Base-by-base conservation (phyloP, 2,888 invertebrate species). In the Alitta virens region DNA sequence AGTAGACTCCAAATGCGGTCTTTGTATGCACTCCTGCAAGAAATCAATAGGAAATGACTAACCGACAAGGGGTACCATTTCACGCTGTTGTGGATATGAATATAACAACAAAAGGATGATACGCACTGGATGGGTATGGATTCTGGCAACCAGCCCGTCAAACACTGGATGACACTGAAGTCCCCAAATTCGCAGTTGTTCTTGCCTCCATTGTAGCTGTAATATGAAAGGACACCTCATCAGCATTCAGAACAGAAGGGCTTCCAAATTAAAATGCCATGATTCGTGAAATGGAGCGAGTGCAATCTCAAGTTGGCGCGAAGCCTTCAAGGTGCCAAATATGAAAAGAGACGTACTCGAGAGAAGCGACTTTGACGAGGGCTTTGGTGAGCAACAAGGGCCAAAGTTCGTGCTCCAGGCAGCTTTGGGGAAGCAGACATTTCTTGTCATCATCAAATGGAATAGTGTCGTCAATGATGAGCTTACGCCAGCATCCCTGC, bases 91-190 rank as follows among this genome's bases (percentile, higher is more conserved):
- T 33, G 33, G 33, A 33, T 33, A 33, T 33, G 33, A 33, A 49
- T 18, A 16, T 46, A 24, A 46, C 24, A 25, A n/a, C 46, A 23
- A 24, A 18, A 58, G 50, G 27, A 16, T 26, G 12, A n/a, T 56
- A 78, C 79, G 74, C 71, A 81, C 81, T 78, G 76, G 24, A 82
- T 67, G 9, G 81, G 81, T 26, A 82, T 78, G 24, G 78, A 72
- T 64, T 82, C 81, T 5, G 82, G 82, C 9, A 82, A 69, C 82
- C 82, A 83, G 25, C 81, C 80, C 23, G 80, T 82, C 59, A 83
- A 71, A 65, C 78, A 78, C 60, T 79, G 78, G 21, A 82, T 73
- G 16, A 79, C 71, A 59, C 77, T 79, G 59, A 77, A 76, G 65
- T 82, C 82, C 26, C 82, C 82, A 72, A 81, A 81, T 71, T 82